Conservation (phyloP, 2,888 invertebrate species). For the Rhingia rostrata region DNA sequence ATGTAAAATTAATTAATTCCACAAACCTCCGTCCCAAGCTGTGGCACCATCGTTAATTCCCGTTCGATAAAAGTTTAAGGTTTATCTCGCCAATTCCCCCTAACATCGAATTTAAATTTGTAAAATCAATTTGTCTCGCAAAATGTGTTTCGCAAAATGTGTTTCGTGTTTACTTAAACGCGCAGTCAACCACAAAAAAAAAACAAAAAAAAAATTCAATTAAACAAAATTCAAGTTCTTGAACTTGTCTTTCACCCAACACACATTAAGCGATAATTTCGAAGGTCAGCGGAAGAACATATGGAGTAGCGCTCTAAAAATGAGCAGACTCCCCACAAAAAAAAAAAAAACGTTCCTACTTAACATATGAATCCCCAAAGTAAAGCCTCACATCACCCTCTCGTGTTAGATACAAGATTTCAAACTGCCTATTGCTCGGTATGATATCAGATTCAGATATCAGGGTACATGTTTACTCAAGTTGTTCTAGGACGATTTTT, state of each 20-base stretch:
- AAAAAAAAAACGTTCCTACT: not conserved
- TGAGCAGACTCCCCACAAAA: not conserved
- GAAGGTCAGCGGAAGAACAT: conserved; percentile 47
- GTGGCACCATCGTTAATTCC: not conserved
- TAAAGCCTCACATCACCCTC: not conserved
- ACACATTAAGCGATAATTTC: conserved; percentile 47
- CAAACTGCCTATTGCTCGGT: not conserved
- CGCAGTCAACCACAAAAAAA: not conserved
- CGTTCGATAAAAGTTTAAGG: not conserved
- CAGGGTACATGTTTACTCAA: too few relatives aligned
- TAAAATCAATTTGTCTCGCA: conserved; percentile 12
- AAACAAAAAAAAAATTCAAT: conserved; percentile 25
- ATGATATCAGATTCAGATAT: too few relatives aligned
- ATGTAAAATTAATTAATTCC: too few relatives aligned
- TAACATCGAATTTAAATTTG: not conserved
- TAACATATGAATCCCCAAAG: not conserved
- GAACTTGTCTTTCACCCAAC: conserved; percentile 54
- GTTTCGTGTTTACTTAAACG: conserved; percentile 25
- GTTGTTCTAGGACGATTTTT: too few relatives aligned
- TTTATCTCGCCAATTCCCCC: not conserved
- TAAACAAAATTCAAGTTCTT: conserved; percentile 50
- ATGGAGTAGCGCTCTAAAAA: conserved; percentile 7
- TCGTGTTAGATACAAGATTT: not conserved
- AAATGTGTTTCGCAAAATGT: conserved; percentile 25
- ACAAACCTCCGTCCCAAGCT: too few relatives aligned